A percentile compares a stretch with the other conserved stretches of the same genome.
Conservation (phyloP, 2,888 invertebrate species). For the Cryptophagus acutangulus region DNA sequence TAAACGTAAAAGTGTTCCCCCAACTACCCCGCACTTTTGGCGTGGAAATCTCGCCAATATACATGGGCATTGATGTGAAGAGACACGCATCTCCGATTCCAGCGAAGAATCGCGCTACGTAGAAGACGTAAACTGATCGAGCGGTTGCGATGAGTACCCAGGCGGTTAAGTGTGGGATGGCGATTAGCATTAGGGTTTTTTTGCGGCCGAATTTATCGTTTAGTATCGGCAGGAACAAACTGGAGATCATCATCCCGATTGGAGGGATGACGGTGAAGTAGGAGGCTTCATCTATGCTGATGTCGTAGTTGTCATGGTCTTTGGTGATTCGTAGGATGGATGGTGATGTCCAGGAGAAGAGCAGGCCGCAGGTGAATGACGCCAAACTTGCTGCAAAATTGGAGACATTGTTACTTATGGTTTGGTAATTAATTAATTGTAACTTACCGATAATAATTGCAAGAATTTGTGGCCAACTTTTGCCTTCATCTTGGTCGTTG, state of each 20-base stretch:
- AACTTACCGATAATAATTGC: slow-evolving; percentile 15
- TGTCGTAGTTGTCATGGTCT: slow-evolving; percentile 31
- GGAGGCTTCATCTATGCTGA: slow-evolving; percentile 38
- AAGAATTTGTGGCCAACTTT: slow-evolving; percentile 16
- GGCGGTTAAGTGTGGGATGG: slow-evolving; percentile 33
- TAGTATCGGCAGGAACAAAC: slow-evolving; percentile 30
- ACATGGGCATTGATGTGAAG: slow-evolving; percentile 31
- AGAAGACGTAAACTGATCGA: slow-evolving; percentile 33
- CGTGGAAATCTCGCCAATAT: slow-evolving; percentile 34
- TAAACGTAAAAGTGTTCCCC: slow-evolving; percentile 32
- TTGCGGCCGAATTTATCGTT: slow-evolving; percentile 38
- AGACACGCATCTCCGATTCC: slow-evolving; percentile 34
- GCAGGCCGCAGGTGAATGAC: slow-evolving; percentile 29
- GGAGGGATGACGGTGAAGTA: slow-evolving; percentile 39
- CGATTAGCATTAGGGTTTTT: slow-evolving; percentile 30
- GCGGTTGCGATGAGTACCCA: slow-evolving; percentile 31
- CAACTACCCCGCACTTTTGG: slow-evolving; percentile 34
- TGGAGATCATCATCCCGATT: slow-evolving; percentile 29
- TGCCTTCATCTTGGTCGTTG: slow-evolving; percentile 9
- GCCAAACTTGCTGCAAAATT: slow-evolving; percentile 24
- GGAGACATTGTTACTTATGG: too few species aligned
- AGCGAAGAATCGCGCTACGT: slow-evolving; percentile 31
- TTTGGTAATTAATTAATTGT: background rate
- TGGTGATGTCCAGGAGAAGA: slow-evolving; percentile 39
- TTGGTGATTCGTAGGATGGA: slow-evolving; percentile 36